Conservation (phyloP, 1,140 invertebrate genomes). For the Galleria mellonella region DNA sequence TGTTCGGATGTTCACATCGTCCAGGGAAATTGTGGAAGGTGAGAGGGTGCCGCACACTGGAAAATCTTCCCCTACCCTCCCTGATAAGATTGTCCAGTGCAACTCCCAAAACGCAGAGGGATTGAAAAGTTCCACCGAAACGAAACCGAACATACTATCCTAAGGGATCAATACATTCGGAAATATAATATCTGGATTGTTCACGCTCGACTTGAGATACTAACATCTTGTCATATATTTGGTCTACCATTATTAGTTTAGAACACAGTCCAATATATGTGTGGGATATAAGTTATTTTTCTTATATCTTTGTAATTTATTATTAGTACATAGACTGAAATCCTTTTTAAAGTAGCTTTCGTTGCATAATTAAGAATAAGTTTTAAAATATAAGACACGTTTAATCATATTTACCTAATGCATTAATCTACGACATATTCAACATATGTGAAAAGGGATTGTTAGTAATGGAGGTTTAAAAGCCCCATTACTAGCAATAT, state of each 20-base stretch:
- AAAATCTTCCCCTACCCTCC: conserved; percentile 56
- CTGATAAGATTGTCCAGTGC: conserved; percentile 71
- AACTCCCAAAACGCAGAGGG: conserved; percentile 68
- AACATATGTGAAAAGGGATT: too few relatives aligned
- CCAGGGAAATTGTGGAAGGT: conserved; percentile 63
- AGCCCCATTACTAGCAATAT: too few relatives aligned
- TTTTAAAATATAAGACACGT: too few relatives aligned
- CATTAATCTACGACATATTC: too few relatives aligned
- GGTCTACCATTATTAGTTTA: conserved; percentile 36
- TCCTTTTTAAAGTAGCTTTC: too few relatives aligned
- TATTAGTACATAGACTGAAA: too few relatives aligned
- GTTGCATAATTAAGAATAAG: too few relatives aligned
- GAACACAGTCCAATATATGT: background rate
- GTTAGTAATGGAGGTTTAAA: too few relatives aligned
- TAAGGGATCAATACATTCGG: conserved; percentile 63
- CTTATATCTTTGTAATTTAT: too few relatives aligned
- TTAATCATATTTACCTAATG: too few relatives aligned
- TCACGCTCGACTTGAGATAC: conserved; percentile 33
- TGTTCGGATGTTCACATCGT: conserved; percentile 34
- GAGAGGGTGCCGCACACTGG: conserved; percentile 60
- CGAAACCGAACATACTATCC: conserved; percentile 63
- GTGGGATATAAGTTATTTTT: too few relatives aligned
- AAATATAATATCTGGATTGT: conserved; percentile 66
- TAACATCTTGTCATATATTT: conserved; percentile 34
- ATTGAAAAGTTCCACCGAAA: conserved; percentile 66